phyloP scores from a whole-genome alignment of 2,113 vertebrate species.

The Halcyon senegalensis region DNA sequence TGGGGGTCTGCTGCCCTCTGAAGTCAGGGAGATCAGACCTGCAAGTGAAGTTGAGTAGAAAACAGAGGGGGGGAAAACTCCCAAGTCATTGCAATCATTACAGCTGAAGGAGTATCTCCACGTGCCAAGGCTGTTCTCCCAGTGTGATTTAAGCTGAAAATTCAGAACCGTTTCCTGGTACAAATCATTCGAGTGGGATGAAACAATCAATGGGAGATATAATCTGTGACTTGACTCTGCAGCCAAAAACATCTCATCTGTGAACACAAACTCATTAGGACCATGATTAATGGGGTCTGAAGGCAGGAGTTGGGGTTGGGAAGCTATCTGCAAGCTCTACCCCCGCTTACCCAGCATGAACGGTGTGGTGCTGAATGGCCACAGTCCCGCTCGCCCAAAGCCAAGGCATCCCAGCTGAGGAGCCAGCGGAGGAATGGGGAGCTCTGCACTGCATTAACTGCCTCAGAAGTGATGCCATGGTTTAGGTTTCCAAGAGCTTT shows the following conservation, averaged over 20 bases:
- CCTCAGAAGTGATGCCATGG: background rate
- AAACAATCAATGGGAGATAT: background rate
- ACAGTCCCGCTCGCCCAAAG: background rate
- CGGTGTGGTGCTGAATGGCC: rapidly evolving
- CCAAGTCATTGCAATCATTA: background rate
- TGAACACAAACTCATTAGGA: constrained; percentile 4
- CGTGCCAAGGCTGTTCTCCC: background rate
- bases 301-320: background rate
- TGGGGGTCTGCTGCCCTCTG: background rate
- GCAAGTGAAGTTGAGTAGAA: background rate
- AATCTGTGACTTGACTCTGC: background rate
- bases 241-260: background rate
- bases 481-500: background rate
- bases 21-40: rapidly evolving
- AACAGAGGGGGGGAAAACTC: background rate
- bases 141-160: background rate
- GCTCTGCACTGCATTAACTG: background rate
- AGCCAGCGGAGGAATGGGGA: background rate
- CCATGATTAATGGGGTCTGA: background rate
- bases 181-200: background rate
- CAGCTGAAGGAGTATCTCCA: background rate
- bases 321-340: background rate
- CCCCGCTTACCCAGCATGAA: background rate
- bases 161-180: background rate
- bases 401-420: rapidly evolving